Conservation (phyloP, 2,888 invertebrate genomes). For the Ariolimax columbianus region DNA sequence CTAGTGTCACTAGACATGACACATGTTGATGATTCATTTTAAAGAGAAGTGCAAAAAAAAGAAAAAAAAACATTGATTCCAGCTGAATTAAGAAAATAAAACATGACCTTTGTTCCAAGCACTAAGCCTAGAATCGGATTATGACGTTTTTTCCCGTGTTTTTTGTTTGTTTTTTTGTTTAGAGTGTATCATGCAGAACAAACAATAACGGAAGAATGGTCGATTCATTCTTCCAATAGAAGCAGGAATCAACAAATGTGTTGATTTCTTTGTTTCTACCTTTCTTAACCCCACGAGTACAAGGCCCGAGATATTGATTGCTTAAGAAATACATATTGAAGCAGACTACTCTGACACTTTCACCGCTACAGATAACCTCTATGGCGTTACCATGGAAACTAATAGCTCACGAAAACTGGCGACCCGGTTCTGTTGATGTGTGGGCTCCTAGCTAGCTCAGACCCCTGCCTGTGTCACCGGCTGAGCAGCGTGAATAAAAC, state of each 20-base stretch:
- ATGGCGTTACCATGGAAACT: slow-evolving; percentile 33
- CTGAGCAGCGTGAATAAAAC: too few species aligned
- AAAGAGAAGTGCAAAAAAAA: too few species aligned
- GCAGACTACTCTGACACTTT: not conserved
- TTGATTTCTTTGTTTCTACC: not conserved
- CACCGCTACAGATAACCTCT: slow-evolving; percentile 28
- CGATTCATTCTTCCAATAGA: not conserved
- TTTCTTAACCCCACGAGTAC: not conserved
- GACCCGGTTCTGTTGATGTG: not conserved
- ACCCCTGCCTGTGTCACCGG: too few species aligned
- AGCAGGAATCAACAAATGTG: not conserved
- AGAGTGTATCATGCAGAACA: too few species aligned
- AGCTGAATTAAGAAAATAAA: too few species aligned
- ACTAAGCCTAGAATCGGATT: too few species aligned
- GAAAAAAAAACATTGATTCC: too few species aligned
- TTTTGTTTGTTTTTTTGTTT: too few species aligned
- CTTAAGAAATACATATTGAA: slow-evolving; percentile 1
- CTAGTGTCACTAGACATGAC: too few species aligned
- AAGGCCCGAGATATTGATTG: not conserved
- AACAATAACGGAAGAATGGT: not conserved
- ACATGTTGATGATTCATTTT: too few species aligned
- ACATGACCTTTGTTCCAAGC: too few species aligned
- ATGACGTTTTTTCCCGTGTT: too few species aligned
- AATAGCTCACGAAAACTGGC: slow-evolving; percentile 21
- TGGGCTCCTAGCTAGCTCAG: not conserved